Percentiles rank a stretch among this genome's conserved stretches.
These are phyloP conservation scores for Manduca sexta DNA, from an alignment of 1,140 invertebrate species.

Conservation along the genomic window DNA sequence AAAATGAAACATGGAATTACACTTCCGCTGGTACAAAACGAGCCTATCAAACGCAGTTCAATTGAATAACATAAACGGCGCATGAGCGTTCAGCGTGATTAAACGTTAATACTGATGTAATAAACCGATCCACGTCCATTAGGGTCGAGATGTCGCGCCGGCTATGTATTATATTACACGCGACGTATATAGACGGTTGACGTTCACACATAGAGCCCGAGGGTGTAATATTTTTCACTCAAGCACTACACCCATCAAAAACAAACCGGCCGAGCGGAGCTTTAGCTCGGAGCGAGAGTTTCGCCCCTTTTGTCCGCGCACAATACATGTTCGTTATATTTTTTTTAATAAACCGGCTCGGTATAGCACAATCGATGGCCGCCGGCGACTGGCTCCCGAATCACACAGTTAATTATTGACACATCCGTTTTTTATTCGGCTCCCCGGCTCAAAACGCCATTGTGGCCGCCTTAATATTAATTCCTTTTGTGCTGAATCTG, in stretches of 20 bases:
- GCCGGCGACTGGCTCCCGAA: conserved; percentile 45
- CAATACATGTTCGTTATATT: conserved; percentile 50
- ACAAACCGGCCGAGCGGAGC: conserved; percentile 35
- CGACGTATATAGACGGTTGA: too few relatives aligned
- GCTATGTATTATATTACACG: neutral
- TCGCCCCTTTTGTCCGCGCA: conserved; percentile 50
- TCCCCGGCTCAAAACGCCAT: conserved; percentile 31
- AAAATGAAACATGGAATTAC: too few relatives aligned
- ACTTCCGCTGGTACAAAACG: too few relatives aligned
- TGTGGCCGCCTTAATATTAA: conserved; percentile 52
- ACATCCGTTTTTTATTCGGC: conserved; percentile 63
- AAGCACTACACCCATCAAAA: conserved; percentile 45
- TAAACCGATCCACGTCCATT: neutral
- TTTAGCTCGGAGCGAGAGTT: conserved; percentile 25
- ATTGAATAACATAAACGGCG: too few relatives aligned
- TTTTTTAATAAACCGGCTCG: conserved; percentile 47
- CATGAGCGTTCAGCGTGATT: too few relatives aligned
- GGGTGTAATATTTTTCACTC: conserved; percentile 71
- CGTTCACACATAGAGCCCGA: conserved; percentile 52
- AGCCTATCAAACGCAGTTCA: too few relatives aligned
- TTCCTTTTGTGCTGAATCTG: conserved; percentile 54
- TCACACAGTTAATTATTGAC: conserved; percentile 70
- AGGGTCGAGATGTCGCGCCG: neutral
- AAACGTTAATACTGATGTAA: too few relatives aligned
- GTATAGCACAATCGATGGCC: conserved; percentile 48